phyloP scores from a whole-genome alignment of 2,113 vertebrate species.

The Romanogobio albipinnatus region DNA sequence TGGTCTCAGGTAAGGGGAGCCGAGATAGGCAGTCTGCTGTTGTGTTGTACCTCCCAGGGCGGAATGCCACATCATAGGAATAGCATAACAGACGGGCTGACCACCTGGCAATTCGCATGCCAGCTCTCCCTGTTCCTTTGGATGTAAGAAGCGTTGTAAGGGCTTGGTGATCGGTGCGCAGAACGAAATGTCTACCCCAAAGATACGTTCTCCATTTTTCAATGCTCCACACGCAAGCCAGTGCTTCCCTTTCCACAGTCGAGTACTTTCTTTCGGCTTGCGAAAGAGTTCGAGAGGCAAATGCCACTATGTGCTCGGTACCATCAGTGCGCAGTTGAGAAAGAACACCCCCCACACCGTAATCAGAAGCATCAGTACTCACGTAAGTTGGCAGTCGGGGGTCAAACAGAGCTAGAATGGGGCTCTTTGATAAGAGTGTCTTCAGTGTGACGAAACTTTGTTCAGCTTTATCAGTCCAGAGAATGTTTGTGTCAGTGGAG shows the following conservation, averaged over 20 bases:
- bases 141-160: neutral
- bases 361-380: neutral
- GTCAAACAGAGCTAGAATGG: neutral
- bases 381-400: too few relatives aligned
- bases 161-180: too few relatives aligned
- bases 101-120: neutral
- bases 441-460: neutral
- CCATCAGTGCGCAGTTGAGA: neutral
- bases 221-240: neutral
- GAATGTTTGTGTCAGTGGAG: neutral
- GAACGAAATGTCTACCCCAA: too few relatives aligned
- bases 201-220: neutral
- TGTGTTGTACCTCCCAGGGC: neutral
- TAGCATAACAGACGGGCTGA: neutral
- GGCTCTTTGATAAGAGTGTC: neutral
- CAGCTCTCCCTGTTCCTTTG: neutral
- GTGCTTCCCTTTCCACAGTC: neutral
- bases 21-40: neutral
- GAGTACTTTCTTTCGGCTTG: conserved; percentile 16
- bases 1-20: neutral
- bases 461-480: neutral
- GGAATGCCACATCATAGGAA: neutral
- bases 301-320: neutral
- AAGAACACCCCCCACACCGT: neutral
- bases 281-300: conserved; percentile 12